Conservation (phyloP, 1,140 invertebrate species). For the Halyomorpha halys region DNA sequence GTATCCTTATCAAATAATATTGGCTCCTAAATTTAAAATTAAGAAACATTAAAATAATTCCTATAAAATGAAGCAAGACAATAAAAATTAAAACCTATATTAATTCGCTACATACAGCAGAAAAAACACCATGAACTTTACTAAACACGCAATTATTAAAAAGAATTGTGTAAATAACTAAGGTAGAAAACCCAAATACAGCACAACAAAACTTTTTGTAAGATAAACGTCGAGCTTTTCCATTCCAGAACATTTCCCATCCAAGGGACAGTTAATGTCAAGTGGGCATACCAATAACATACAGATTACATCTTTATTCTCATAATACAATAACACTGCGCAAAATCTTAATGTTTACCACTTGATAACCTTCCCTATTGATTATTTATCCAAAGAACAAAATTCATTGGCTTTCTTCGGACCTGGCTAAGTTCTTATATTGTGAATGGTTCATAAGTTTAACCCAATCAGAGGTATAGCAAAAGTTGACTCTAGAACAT, state of each 20-base stretch:
- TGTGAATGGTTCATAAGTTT: no score
- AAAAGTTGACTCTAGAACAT: no score
- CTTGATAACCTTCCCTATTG: no score
- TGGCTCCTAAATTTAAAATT: neutral
- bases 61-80: neutral
- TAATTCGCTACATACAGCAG: neutral
- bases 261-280: neutral
- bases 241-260: slow-evolving; percentile 23
- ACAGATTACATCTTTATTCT: no score
- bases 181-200: neutral
- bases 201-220: neutral
- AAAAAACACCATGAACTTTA: slow-evolving; percentile 19
- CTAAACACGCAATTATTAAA: slow-evolving; percentile 14
- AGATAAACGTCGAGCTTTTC: neutral
- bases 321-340: no score
- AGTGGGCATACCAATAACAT: no score
- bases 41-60: neutral
- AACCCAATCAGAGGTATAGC: no score
- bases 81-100: neutral
- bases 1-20: neutral
- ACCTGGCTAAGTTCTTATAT: no score
- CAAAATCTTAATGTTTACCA: no score
- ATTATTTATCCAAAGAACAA: no score
- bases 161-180: slow-evolving; percentile 10
- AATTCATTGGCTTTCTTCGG: no score